phyloP scores from a whole-genome alignment of 2,113 vertebrate species.

The Argyrosomus japonicus region DNA sequence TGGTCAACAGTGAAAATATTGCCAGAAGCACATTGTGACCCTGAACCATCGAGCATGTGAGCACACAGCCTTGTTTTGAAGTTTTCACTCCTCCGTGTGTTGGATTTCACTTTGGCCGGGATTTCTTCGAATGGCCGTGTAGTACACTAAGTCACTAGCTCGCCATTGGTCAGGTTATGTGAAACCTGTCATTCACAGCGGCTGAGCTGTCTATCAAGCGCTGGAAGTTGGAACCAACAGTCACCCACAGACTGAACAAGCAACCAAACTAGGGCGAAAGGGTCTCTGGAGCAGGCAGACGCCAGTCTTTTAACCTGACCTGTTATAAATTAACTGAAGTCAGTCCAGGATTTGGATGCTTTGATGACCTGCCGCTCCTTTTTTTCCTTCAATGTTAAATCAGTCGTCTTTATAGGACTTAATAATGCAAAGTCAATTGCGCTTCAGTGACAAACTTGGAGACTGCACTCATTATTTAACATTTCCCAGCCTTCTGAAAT shows the following conservation, averaged over 20 bases:
- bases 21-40: conserved; percentile 11
- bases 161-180: conserved; percentile 40
- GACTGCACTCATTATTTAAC: not conserved
- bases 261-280: conserved; percentile 18
- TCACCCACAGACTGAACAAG: conserved; percentile 11
- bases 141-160: conserved; percentile 18
- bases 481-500: not conserved
- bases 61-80: conserved; percentile 25
- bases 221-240: conserved; percentile 17
- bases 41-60: not conserved
- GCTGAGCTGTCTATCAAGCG: conserved; percentile 20
- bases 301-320: conserved; percentile 1
- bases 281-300: not conserved
- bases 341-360: not conserved
- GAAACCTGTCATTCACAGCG: conserved; percentile 31
- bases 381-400: not conserved
- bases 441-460: conserved; percentile 4
- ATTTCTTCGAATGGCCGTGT: conserved; percentile 30
- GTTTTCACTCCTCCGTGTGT: conserved; percentile 30
- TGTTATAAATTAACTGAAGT: conserved; percentile 34
- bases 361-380: not conserved
- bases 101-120: conserved; percentile 55
- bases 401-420: not conserved
- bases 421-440: not conserved
- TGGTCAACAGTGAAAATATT: conserved; percentile 7